Conservation (phyloP, 2,888 invertebrate species). For the Drosophila diplacantha region DNA sequence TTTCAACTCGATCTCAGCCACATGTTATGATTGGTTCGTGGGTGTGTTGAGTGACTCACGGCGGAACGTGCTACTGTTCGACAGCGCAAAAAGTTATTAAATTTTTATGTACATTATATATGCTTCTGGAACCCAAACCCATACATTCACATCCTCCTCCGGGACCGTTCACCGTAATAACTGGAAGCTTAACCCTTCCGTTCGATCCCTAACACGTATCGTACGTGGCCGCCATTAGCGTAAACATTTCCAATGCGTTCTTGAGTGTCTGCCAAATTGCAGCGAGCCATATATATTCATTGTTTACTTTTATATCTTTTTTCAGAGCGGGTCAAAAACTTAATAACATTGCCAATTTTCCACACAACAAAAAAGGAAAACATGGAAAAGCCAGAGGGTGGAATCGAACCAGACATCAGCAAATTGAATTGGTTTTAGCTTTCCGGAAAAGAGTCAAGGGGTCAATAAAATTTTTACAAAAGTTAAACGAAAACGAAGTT, state of each 20-base stretch:
- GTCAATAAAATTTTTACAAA: constrained; percentile 4
- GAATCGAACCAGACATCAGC: constrained; percentile 23
- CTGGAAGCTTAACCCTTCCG: constrained; percentile 26
- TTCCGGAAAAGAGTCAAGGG: constrained; percentile 11
- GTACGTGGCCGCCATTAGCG: constrained; percentile 61
- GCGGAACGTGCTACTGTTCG: constrained; percentile 66
- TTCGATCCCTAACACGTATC: constrained; percentile 52
- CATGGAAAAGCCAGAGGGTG: constrained; percentile 16
- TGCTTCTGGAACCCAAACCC: constrained; percentile 9
- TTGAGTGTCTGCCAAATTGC: constrained; percentile 62
- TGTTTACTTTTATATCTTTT: constrained; percentile 26
- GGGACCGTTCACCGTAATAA: constrained; percentile 30
- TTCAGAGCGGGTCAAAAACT: constrained; percentile 43
- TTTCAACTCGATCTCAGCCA: constrained; percentile 61
- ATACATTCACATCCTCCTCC: constrained; percentile 6
- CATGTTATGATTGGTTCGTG: constrained; percentile 70
- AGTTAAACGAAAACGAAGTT: not conserved
- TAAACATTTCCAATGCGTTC: constrained; percentile 61
- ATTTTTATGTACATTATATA: constrained; percentile 58
- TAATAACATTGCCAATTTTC: constrained; percentile 47
- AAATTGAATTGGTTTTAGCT: constrained; percentile 25
- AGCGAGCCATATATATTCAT: constrained; percentile 13
- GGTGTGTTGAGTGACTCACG: constrained; percentile 54
- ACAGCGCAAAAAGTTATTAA: constrained; percentile 61
- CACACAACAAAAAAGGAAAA: constrained; percentile 11